phyloP scores from a whole-genome alignment of 2,113 vertebrate species.

The Gobiocypris rarus region DNA sequence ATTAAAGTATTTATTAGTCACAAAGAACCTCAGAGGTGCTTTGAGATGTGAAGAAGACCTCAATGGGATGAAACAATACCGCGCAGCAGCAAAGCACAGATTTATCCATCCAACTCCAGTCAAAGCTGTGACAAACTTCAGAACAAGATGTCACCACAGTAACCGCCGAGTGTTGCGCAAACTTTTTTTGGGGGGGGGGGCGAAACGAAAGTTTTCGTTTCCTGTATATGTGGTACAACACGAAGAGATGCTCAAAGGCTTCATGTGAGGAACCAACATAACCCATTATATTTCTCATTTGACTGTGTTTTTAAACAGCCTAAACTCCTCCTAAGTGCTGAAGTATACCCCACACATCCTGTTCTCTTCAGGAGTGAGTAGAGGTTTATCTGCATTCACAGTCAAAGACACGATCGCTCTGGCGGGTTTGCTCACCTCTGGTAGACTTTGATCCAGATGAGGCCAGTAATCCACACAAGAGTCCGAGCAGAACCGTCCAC shows the following conservation, averaged over 20 bases:
- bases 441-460: conserved; percentile 60
- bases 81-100: neutral
- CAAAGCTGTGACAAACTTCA: neutral
- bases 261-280: too few relatives aligned
- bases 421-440: conserved; percentile 68
- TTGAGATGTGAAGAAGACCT: neutral
- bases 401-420: neutral
- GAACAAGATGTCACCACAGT: neutral
- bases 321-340: neutral
- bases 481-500: conserved; percentile 73
- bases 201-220: neutral
- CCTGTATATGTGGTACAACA: neutral
- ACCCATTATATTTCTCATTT: too few relatives aligned
- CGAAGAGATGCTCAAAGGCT: neutral
- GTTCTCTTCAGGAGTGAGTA: neutral
- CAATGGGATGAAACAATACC: neutral
- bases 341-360: neutral
- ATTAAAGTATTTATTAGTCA: neutral
- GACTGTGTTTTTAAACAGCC: neutral
- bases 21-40: neutral
- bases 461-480: conserved; percentile 75
- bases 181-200: neutral
- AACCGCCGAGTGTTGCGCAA: neutral
- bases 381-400: neutral
- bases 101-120: neutral